Base-by-base conservation (phyloP, 2,888 invertebrate species). In the Thysanoteuthis rhombus region DNA sequence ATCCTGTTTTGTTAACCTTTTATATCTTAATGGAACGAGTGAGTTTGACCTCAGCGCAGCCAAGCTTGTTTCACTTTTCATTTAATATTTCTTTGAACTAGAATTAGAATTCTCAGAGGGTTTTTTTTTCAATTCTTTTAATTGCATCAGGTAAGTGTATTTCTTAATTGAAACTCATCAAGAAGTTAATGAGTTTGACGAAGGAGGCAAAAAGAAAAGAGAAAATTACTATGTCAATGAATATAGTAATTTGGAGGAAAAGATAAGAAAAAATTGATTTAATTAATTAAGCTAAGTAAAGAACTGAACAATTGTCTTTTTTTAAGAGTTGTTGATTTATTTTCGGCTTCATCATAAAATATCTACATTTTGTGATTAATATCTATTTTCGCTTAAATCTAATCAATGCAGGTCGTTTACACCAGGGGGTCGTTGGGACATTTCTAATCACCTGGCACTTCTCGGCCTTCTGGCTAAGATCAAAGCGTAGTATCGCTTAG, bases 131-230 rank as follows among this genome's bases (percentile, higher is more conserved):
- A 52, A 52, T 52, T 52, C 25, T 52, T 52, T 52, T 52, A 75
- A 75, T 75, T 75, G 75, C 75, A 36, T 36, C 75, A 75, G n/a
- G n/a, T 75, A 75, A 75, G 75, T 75, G n/a, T n/a, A n/a, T 75
- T 75, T 75, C 75, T 75, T 75, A 75, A 75, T 75, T 75, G n/a
- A 75, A 75, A 75, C 75, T 75, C 52, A 75, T n/a, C n/a, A 75
- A 75, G 75, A 75, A 75, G 75, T 75, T 75, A 75, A 75, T 75
- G 75, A 75, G 75, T 75, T 75, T 75, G 75, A n/a, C 36, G 19
- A 75, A n/a, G n/a, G 36, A 75, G 2, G 19, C 16, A 3, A 75
- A n/a, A n/a, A 16, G 12, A 75, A 75, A 75, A 75, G 5, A 12
- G 10, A 75, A n/a, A n/a, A n/a, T 75, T 1, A 16, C n/a, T 16